Conservation (phyloP, 2,113 vertebrate genomes). For the Tursiops truncatus region DNA sequence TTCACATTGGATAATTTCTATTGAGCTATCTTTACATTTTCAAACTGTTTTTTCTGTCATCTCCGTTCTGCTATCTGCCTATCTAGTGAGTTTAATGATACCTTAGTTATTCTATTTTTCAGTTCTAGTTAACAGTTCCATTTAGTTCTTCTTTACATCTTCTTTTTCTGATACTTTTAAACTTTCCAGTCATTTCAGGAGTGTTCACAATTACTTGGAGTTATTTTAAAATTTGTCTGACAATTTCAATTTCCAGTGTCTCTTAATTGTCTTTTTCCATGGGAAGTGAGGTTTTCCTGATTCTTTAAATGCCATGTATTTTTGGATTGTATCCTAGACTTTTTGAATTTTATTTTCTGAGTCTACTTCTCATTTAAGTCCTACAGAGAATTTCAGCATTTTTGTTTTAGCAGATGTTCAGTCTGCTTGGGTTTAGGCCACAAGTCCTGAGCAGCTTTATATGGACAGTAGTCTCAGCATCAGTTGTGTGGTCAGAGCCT, state of each 20-base stretch:
- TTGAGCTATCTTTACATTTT: neutral
- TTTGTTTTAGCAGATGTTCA: neutral
- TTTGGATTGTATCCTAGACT: neutral
- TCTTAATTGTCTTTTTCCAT: neutral
- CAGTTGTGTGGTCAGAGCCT: neutral
- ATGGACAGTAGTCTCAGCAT: neutral
- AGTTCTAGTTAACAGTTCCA: neutral
- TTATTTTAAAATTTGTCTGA: neutral
- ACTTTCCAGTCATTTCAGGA: neutral
- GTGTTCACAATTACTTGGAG: neutral
- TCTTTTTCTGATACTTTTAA: neutral
- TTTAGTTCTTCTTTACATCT: neutral
- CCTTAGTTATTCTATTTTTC: neutral
- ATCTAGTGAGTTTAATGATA: neutral
- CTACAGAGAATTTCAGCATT: neutral
- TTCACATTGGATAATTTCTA: neutral
- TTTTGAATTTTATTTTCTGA: neutral
- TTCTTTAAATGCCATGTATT: neutral
- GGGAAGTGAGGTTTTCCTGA: neutral
- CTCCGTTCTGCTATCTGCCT: neutral
- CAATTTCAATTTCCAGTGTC: neutral
- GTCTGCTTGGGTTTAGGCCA: neutral
- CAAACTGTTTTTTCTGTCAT: neutral
- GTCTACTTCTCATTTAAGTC: neutral
- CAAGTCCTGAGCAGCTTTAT: neutral